These are phyloP conservation scores for Stegastes partitus DNA, from an alignment of 2,113 vertebrate species.

Conservation along the genomic window DNA sequence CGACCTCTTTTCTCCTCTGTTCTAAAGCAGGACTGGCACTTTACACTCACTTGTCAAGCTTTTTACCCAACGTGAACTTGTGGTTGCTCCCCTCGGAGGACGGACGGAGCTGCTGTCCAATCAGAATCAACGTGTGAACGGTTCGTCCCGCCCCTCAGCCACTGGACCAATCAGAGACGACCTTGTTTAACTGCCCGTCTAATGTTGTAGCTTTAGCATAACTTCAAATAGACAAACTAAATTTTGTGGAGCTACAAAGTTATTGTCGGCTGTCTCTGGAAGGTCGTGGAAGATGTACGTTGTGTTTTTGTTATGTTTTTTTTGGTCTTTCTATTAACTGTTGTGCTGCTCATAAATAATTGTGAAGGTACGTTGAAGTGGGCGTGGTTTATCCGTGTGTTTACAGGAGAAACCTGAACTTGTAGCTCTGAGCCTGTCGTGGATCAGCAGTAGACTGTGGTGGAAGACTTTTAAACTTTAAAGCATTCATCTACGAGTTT, in stretches of 20 bases:
- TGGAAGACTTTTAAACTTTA: no score
- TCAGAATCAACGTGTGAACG: fast-evolving
- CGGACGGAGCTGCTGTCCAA: background rate
- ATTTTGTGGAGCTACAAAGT: no score
- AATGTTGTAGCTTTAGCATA: background rate
- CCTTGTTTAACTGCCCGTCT: fast-evolving
- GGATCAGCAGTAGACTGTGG: no score
- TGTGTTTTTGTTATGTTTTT: no score
- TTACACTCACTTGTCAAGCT: no score
- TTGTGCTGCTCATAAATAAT: background rate
- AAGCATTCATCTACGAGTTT: no score
- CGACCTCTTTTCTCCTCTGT: background rate
- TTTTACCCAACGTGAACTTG: background rate
- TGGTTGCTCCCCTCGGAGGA: background rate
- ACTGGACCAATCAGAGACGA: conserved; percentile 23
- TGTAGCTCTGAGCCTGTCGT: no score
- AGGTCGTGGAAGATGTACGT: no score
- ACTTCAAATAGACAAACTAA: background rate
- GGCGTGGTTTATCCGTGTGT: background rate
- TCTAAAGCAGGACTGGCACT: no score
- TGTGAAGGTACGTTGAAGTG: background rate
- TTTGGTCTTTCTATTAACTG: background rate
- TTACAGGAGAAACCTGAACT: background rate
- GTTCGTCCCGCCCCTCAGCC: background rate
- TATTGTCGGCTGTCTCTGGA: background rate